Conservation (phyloP, 2,888 invertebrate species). For the Brenthis hecate region DNA sequence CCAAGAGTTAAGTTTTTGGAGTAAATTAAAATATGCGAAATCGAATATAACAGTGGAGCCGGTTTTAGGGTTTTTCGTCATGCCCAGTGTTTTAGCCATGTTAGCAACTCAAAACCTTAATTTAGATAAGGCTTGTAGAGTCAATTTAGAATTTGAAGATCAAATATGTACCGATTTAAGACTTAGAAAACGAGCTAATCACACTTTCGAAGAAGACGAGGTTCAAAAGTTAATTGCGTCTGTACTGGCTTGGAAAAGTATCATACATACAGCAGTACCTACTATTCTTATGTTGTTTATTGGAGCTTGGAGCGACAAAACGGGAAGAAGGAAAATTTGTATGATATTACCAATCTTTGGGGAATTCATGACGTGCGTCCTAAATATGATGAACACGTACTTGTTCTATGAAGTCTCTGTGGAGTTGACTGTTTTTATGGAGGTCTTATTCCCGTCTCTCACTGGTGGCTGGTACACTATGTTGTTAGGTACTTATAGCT, state of each 20-base stretch:
- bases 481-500: constrained; percentile 83
- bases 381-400: constrained; percentile 79
- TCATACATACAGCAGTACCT: constrained; percentile 79
- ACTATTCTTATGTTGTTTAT: constrained; percentile 80
- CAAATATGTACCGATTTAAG: constrained; percentile 88
- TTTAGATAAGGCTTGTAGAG: constrained; percentile 92
- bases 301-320: constrained; percentile 85
- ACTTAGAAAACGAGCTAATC: constrained; percentile 85
- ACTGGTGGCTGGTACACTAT: constrained; percentile 83
- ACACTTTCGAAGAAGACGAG: constrained; percentile 84
- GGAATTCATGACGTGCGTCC: constrained; percentile 75
- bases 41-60: constrained; percentile 86
- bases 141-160: constrained; percentile 87
- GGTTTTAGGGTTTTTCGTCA: constrained; percentile 84
- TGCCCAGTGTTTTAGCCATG: constrained; percentile 85
- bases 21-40: constrained; percentile 75
- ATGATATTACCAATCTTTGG: constrained; percentile 82
- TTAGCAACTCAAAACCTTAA: constrained; percentile 92
- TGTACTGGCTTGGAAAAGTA: constrained; percentile 80
- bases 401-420: constrained; percentile 80
- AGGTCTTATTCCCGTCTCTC: constrained; percentile 76
- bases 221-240: constrained; percentile 83
- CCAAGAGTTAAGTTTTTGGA: constrained; percentile 60
- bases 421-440: constrained; percentile 78
- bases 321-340: constrained; percentile 81